Percentiles rank a stretch among this genome's conserved stretches.
phyloP scores from a whole-genome alignment of 2,888 invertebrate genomes.

The Eugnorisma glareosa region DNA sequence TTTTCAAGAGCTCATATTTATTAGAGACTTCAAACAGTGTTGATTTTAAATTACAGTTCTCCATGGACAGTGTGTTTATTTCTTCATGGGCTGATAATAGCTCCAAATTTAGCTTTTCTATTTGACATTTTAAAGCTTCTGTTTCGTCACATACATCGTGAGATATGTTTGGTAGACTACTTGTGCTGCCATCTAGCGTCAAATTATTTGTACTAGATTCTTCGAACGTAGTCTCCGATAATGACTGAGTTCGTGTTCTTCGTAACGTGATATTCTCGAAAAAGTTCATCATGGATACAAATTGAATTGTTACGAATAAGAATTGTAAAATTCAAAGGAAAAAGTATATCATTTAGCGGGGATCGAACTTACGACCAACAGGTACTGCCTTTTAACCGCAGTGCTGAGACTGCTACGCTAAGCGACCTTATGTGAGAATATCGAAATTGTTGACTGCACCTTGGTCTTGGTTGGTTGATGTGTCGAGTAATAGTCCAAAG shows the following conservation, averaged over 20 bases:
- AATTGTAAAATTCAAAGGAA: neutral
- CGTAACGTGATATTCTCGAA: neutral
- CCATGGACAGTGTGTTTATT: no score
- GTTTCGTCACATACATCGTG: no score
- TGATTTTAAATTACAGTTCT: conserved; percentile 5
- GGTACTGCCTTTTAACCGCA: neutral
- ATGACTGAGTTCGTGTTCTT: neutral
- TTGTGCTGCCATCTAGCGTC: no score
- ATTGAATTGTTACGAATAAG: neutral
- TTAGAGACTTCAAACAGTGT: neutral
- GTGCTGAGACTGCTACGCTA: neutral
- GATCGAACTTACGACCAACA: neutral
- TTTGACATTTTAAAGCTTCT: no score
- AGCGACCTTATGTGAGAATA: neutral
- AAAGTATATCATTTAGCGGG: neutral
- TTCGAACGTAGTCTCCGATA: neutral
- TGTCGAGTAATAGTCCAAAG: neutral
- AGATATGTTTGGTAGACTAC: no score
- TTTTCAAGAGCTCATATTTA: conserved; percentile 7
- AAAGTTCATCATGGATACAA: neutral
- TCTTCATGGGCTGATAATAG: no score
- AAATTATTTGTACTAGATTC: no score
- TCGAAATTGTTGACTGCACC: neutral
- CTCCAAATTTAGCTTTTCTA: no score
- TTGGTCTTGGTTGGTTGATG: neutral